These are phyloP conservation scores for Tetrax tetrax DNA, from an alignment of 2,113 vertebrate genomes.

Conservation along the genomic window DNA sequence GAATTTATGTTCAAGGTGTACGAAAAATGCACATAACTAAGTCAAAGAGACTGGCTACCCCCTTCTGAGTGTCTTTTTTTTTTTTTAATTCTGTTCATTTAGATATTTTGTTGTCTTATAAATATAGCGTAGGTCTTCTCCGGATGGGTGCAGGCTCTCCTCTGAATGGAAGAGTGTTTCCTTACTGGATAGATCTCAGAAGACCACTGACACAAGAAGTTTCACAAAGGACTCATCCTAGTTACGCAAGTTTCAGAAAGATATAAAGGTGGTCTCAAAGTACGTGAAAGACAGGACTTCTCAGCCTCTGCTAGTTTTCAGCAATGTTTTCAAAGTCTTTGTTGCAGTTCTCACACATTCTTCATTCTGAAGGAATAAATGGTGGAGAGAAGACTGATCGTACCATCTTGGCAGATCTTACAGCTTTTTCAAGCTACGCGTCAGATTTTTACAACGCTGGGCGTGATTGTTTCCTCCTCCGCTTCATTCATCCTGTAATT, in stretches of 20 bases:
- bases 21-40: not conserved
- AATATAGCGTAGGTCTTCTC: not conserved
- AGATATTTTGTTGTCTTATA: not conserved
- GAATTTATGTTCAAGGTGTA: not conserved
- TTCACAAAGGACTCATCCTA: not conserved
- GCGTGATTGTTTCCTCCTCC: not conserved
- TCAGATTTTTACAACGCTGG: not conserved
- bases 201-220: not conserved
- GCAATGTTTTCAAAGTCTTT: not conserved
- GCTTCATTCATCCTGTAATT: not conserved
- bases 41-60: not conserved
- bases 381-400: not conserved
- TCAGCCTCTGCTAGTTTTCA: not conserved
- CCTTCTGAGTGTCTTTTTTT: not conserved
- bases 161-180: not conserved
- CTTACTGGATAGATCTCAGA: not conserved
- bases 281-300: not conserved
- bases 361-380: not conserved
- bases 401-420: not conserved
- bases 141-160: not conserved
- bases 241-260: not conserved
- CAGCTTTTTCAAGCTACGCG: not conserved
- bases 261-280: not conserved
- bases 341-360: not conserved
- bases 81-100: not conserved